Evolutionary conservation across 2,888 invertebrate species (phyloP), one percentile per base, ranked within the genome.

Genomic region (Xestia xanthographa): DNA sequence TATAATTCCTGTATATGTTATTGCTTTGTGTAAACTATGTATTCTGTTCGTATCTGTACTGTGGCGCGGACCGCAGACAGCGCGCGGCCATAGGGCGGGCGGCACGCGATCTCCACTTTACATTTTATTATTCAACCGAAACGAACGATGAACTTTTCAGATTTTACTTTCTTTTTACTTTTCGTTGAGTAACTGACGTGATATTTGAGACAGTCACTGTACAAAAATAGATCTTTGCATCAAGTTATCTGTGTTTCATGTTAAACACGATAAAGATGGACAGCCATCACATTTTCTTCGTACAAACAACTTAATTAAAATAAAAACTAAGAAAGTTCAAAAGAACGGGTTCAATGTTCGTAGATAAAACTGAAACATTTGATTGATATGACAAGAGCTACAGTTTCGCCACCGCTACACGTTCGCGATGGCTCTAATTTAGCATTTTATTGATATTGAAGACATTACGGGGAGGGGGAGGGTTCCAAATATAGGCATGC

Each of bases 131-230:
- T 88, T 90, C 79, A 86, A 88, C 85, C 86, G 85, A 85, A 84
- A 80, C 87, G 94, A 93, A 88, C 95, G 90, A 92, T 92, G 94
- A 95, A 95, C 95, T 92, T 88, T 82, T 78, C 71, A 88, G 87
- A 90, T 92, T 89, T 90, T 88, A 89, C 89, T 92, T 92, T 92
- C 90, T 85, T 88, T 84, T 87, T 77, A 83, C 71, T 85, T 80
- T 86, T 80, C 68, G 41, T 80, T 76, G 66, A 65, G 50, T 41
- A 60, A 75, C 72, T 34, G 34, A 2, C 63, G n/a, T 72, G 71
- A 78, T 74, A 43, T 77, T 53, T 62, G 26, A 53, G 73, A 68
- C 60, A 65, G 45, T 58, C 63, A 43, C 62, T 58, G 62, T 65
- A 11, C 22, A 56, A 22, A 72, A 75, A 56, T 56, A 50, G n/a